These are phyloP conservation scores for Centrocercus urophasianus DNA, from an alignment of 2,113 vertebrate genomes.

Conservation along the genomic window DNA sequence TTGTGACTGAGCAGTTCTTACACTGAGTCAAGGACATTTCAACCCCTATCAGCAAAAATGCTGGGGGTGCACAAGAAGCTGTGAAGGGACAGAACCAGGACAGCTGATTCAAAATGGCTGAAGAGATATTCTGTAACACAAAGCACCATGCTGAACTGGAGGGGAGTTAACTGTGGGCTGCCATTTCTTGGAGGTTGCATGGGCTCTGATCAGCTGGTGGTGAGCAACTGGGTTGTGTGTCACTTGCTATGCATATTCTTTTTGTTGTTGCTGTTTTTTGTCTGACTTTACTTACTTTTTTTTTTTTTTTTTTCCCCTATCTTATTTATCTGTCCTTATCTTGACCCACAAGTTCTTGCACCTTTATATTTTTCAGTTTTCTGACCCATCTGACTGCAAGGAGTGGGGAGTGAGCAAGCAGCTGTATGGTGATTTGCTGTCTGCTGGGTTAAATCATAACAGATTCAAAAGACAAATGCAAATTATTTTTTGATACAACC, in stretches of 20 bases:
- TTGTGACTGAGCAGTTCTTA: background rate
- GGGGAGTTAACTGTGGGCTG: background rate
- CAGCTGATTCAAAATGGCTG: background rate
- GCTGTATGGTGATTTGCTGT: background rate
- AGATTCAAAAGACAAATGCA: background rate
- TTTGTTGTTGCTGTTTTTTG: background rate
- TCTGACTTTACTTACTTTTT: background rate
- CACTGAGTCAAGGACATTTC: background rate
- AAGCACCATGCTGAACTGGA: background rate
- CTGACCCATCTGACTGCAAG: background rate
- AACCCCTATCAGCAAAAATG: background rate
- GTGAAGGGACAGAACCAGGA: background rate
- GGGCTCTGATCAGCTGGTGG: background rate
- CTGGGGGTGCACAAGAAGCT: background rate
- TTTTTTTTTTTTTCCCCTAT: background rate
- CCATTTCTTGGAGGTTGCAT: too few relatives aligned
- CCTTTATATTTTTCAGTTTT: background rate
- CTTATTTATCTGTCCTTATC: background rate
- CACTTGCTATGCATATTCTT: background rate
- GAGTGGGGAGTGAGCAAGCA: background rate
- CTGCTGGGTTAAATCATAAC: background rate
- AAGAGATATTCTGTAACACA: background rate
- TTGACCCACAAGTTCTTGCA: background rate
- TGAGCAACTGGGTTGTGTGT: background rate
- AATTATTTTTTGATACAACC: background rate